Evolutionary conservation across 2,113 vertebrate genomes (phyloP).

Genomic region (Pteruthius melanotis): DNA sequence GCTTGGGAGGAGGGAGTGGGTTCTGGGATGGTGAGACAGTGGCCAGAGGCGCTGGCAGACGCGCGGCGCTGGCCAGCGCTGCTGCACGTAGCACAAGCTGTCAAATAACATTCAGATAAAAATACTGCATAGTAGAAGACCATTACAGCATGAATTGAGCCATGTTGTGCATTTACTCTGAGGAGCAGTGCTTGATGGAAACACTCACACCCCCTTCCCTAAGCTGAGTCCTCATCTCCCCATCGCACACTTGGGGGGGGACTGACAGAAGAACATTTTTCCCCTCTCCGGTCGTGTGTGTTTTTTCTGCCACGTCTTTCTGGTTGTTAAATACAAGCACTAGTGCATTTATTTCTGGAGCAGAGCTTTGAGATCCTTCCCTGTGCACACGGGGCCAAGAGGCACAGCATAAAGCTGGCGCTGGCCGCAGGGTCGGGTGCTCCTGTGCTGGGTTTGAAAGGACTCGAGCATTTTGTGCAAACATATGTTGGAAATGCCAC

Average conservation of each 20-base stretch:
- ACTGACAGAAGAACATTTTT: background rate
- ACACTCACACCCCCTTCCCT: background rate
- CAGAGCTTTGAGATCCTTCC: background rate
- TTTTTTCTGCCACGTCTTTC: background rate
- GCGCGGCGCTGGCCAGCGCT: accelerated
- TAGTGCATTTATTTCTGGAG: background rate
- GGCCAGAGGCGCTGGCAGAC: background rate
- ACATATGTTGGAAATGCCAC: background rate
- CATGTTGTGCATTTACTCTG: background rate
- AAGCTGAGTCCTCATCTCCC: accelerated
- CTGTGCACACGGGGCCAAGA: background rate
- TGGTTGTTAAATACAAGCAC: background rate
- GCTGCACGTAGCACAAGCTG: background rate
- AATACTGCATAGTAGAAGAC: background rate
- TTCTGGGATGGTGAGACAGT: background rate
- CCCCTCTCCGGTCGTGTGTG: accelerated
- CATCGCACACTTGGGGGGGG: accelerated
- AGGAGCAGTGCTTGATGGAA: background rate
- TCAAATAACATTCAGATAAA: background rate
- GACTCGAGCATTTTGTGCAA: background rate
- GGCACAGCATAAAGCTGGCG: background rate
- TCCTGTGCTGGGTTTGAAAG: background rate
- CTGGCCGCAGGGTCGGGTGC: background rate
- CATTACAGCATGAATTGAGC: background rate
- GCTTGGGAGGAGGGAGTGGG: background rate